Evolutionary conservation across 2,888 invertebrate genomes (phyloP), one percentile per base, ranked within the genome.

Genomic region (Dryobota labecula): DNA sequence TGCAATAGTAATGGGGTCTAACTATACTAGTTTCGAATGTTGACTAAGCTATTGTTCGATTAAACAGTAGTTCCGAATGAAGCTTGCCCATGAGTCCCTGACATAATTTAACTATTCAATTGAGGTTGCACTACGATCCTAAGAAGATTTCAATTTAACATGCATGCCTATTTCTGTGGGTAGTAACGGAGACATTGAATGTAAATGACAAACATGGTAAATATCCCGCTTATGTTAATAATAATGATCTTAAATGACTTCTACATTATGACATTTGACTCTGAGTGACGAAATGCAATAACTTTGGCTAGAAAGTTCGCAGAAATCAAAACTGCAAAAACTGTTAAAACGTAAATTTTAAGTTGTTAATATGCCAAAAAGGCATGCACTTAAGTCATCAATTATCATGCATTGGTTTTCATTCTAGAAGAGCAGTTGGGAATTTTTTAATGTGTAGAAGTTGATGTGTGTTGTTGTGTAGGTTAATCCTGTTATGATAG

Each of bases 31-130:
- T 63, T 60, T 47, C 2, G 6, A 67, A n/a, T n/a, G 51, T 51
- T 70, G 58, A 41, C 30, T 15, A 45, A 58, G 54, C 68, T 36
- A 78, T 78, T 78, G 81, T 80, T 70, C 57, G 7, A 36, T 70
- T 51, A 60, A 70, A 76, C 70, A 30, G 70, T 70, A 69, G 80
- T 60, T 65, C 66, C 76, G 70, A 80, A 70, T 67, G 36, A 63
- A 70, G 65, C 60, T 60, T 67, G 63, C 43, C 70, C 30, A 66
- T 62, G 54, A 58, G 76, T 47, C 70, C 70, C 54, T 76, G 76
- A 64, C 81, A 80, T 67, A n/a, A 70, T 66, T 54, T 36, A 68
- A 54, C 54, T 9, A n/a, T 60, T 63, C 36, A 45, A 63, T 69
- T 51, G 58, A 63, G 20, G 24, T 51, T 66, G 54, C 30, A 43